Conservation (phyloP, 1,140 invertebrate species). For the Grapholita molesta region DNA sequence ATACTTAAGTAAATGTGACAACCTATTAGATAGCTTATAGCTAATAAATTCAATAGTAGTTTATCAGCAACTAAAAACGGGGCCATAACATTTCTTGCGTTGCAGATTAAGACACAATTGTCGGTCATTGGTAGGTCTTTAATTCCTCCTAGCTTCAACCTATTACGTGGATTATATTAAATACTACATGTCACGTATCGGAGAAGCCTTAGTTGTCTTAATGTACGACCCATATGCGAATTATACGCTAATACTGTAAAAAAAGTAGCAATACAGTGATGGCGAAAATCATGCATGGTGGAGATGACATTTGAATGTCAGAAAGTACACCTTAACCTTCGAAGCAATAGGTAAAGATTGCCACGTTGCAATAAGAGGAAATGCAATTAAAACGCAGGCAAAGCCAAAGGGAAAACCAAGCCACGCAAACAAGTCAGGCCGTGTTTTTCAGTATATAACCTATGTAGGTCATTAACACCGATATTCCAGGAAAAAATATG, state of each 20-base stretch:
- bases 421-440: background rate
- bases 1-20: no score
- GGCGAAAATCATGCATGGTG: background rate
- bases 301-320: background rate
- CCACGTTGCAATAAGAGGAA: no score
- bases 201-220: background rate
- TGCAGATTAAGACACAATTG: background rate
- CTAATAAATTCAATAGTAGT: no score
- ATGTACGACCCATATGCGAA: background rate
- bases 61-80: background rate
- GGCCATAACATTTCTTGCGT: background rate
- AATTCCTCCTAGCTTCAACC: background rate
- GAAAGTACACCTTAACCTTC: background rate
- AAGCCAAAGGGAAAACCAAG: background rate
- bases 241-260: background rate
- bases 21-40: no score
- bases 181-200: background rate
- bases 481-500: constrained; percentile 47
- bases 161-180: background rate
- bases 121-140: background rate
- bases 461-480: constrained; percentile 68
- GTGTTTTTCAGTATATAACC: constrained; percentile 22
- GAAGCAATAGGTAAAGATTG: no score
- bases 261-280: background rate
- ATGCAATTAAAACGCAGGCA: background rate